Percentiles rank a stretch among this genome's conserved stretches.
Conservation (phyloP, 2,113 vertebrate species). For the Ptyas mucosa region DNA sequence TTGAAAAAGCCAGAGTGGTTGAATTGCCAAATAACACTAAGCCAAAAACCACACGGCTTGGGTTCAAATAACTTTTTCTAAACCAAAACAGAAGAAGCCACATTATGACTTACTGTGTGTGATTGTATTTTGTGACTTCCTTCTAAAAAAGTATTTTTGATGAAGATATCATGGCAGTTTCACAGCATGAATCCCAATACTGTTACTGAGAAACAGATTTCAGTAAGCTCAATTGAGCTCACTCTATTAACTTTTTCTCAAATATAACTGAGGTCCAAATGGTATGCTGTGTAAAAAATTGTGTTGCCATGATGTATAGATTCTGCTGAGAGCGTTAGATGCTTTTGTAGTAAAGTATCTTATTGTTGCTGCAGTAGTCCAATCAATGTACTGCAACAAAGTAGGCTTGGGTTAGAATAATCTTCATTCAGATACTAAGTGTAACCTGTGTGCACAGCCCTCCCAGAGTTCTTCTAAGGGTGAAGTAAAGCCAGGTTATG, state of each 20-base stretch:
- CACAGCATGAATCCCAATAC: neutral
- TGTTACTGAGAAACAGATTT: neutral
- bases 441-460: neutral
- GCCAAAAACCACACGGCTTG: neutral
- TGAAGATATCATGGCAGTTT: neutral
- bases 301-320: neutral
- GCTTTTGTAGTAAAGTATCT: neutral
- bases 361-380: neutral
- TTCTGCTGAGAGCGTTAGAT: neutral
- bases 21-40: neutral
- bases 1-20: neutral
- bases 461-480: neutral
- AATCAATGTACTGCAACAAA: neutral
- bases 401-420: neutral
- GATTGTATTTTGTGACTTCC: neutral
- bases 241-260: neutral
- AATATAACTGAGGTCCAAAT: neutral
- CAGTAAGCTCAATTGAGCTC: neutral
- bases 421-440: neutral
- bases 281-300: neutral
- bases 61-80: neutral
- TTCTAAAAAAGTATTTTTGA: neutral
- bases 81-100: neutral
- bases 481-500: neutral
- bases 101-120: neutral